Conservation (phyloP, 2,888 invertebrate species). For the Ormyrus pomaceus region DNA sequence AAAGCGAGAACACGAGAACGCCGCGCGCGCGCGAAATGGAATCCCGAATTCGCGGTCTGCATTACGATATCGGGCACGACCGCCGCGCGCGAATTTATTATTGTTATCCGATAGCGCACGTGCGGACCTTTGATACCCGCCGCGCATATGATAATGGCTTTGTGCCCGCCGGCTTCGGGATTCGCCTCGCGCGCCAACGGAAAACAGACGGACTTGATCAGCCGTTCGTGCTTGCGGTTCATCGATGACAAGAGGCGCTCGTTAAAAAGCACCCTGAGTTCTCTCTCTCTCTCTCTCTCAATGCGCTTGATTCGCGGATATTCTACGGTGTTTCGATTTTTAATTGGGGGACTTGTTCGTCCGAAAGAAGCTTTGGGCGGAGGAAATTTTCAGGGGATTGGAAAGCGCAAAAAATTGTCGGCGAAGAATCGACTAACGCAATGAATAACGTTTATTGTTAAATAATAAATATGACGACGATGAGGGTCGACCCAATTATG, state of each 20-base stretch:
- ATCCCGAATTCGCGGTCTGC: too few relatives aligned
- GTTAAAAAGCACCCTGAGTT: neutral
- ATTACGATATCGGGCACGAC: constrained; percentile 42
- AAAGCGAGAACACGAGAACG: too few relatives aligned
- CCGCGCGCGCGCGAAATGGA: too few relatives aligned
- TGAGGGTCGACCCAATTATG: too few relatives aligned
- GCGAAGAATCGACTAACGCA: too few relatives aligned
- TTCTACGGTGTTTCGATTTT: neutral
- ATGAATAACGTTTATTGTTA: too few relatives aligned
- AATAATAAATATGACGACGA: too few relatives aligned
- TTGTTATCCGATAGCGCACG: constrained; percentile 71
- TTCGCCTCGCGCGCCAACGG: constrained; percentile 3
- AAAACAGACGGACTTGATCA: constrained; percentile 38
- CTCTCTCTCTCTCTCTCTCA: neutral
- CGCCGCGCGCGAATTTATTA: constrained; percentile 72
- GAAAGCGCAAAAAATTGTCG: too few relatives aligned
- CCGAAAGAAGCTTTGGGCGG: too few relatives aligned
- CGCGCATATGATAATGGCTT: neutral
- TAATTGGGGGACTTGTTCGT: too few relatives aligned
- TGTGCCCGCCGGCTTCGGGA: neutral
- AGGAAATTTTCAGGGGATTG: too few relatives aligned
- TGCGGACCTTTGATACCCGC: constrained; percentile 69
- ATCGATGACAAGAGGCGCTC: neutral
- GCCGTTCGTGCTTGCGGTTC: neutral
- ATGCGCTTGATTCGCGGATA: constrained; percentile 17